Conservation (phyloP, 2,113 vertebrate species). For the Ceyx cyanopectus region DNA sequence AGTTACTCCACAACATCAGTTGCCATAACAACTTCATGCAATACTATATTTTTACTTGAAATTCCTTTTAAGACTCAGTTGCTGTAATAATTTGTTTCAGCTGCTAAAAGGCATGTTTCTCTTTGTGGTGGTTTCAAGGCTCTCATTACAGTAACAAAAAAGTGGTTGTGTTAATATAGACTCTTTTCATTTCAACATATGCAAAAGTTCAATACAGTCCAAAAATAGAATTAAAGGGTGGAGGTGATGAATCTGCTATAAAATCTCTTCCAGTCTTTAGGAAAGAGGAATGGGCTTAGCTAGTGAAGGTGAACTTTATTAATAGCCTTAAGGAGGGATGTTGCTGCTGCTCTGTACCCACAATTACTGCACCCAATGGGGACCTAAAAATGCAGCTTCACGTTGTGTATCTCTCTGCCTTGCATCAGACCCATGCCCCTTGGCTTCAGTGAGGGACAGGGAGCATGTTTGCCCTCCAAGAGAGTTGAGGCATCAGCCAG, state of each 20-base stretch:
- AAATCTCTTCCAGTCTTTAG: conserved; percentile 29
- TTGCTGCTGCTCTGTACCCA: background rate
- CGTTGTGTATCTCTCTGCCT: background rate
- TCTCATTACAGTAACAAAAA: conserved; percentile 78
- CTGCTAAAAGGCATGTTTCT: conserved; percentile 81
- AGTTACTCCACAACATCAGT: conserved; percentile 83
- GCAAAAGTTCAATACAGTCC: conserved; percentile 59
- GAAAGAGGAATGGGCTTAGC: conserved; percentile 33
- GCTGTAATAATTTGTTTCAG: conserved; percentile 83
- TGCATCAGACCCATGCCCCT: background rate
- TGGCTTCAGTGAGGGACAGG: background rate
- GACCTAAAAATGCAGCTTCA: background rate
- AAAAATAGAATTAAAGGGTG: conserved; percentile 63
- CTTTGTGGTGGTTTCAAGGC: conserved; percentile 81
- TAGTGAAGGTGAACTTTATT: conserved; percentile 58
- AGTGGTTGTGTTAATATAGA: conserved; percentile 69
- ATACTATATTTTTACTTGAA: conserved; percentile 82
- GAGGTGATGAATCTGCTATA: conserved; percentile 48
- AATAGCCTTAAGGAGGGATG: conserved; percentile 3
- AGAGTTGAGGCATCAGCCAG: background rate
- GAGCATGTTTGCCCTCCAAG: background rate
- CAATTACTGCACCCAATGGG: conserved; percentile 17
- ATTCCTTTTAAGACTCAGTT: conserved; percentile 82
- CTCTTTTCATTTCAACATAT: conserved; percentile 71
- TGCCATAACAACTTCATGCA: conserved; percentile 84